Evolutionary conservation across 2,797 vertebrate species (phyloP).

Genomic region (Dallia pectoralis): DNA sequence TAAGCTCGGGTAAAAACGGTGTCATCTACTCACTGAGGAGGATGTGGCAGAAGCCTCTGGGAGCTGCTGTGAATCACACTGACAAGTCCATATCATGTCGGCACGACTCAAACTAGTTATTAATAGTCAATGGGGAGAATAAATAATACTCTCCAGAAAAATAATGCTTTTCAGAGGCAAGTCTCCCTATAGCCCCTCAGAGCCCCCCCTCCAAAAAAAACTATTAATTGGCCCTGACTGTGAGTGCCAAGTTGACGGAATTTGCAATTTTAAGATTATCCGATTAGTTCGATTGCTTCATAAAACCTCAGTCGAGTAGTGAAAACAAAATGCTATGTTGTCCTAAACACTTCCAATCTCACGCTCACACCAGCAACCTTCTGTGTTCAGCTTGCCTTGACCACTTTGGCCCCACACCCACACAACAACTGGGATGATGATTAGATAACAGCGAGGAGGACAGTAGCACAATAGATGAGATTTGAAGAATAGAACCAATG

Average conservation of each 20-base stretch:
- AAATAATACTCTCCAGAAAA: constrained; percentile 29
- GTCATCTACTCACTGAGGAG: constrained; percentile 72
- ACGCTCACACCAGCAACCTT: constrained; percentile 49
- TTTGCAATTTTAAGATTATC: not conserved
- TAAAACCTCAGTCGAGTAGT: not conserved
- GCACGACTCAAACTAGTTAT: constrained; percentile 49
- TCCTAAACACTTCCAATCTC: constrained; percentile 23
- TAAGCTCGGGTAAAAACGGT: constrained; percentile 64
- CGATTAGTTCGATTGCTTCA: not conserved
- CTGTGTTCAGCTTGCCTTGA: constrained; percentile 68
- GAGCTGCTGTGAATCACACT: constrained; percentile 66
- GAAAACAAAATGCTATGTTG: not conserved
- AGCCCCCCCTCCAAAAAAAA: not conserved
- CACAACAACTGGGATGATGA: constrained; percentile 59
- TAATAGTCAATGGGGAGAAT: constrained; percentile 60
- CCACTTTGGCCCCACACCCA: constrained; percentile 66
- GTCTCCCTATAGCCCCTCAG: not conserved
- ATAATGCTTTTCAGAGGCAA: not conserved
- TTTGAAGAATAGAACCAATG: not conserved
- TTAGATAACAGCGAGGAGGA: constrained; percentile 69
- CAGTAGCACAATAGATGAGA: constrained; percentile 50
- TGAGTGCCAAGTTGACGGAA: not conserved
- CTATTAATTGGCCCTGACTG: not conserved
- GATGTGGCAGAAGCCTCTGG: constrained; percentile 54
- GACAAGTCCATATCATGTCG: constrained; percentile 49